Conservation (phyloP, 2,888 invertebrate genomes). For the Clitarchus hookeri region DNA sequence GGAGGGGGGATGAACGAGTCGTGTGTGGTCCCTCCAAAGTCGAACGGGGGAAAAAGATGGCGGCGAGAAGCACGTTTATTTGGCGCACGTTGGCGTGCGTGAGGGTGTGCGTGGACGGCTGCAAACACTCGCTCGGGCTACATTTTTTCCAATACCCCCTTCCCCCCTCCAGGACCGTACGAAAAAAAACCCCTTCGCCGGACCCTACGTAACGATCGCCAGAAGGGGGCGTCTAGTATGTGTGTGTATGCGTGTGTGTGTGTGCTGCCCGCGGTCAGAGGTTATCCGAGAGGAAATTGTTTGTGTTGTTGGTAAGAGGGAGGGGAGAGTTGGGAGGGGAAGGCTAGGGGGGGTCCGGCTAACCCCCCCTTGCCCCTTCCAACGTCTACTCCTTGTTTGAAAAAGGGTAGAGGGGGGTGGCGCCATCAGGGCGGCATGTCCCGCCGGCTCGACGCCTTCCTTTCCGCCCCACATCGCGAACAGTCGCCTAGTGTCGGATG, state of each 20-base stretch:
- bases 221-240: neutral
- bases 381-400: neutral
- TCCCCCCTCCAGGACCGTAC: neutral
- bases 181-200: neutral
- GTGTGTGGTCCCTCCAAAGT: neutral
- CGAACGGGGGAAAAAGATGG: neutral
- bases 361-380: neutral
- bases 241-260: neutral
- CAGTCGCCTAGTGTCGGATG: conserved; percentile 6
- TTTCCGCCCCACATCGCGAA: neutral
- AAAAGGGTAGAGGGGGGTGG: neutral
- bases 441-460: neutral
- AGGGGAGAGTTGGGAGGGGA: neutral
- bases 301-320: neutral
- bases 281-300: conserved; percentile 14
- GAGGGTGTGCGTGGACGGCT: neutral
- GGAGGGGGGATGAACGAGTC: neutral
- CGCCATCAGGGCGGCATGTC: neutral
- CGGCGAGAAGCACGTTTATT: neutral
- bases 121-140: neutral
- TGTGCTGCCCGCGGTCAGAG: neutral
- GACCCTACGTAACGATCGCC: neutral
- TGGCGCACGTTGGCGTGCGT: neutral
- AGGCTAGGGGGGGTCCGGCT: neutral
- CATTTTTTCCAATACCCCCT: neutral